Evolutionary conservation across 2,797 vertebrate genomes (phyloP).

Genomic region (Hypotaenidia okinawae): DNA sequence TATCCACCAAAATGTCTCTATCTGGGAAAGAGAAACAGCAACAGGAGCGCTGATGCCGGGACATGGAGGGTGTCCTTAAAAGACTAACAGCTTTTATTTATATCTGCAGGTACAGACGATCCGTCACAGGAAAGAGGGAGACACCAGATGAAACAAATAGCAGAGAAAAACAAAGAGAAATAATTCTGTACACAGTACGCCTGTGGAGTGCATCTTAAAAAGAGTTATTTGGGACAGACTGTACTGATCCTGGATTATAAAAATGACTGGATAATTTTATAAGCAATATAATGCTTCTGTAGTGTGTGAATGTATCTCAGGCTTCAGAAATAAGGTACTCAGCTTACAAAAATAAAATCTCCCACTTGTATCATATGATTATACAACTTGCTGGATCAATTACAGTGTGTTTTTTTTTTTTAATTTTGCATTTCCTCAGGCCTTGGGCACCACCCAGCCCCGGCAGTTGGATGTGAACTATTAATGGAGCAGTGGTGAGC

Average conservation of each 20-base stretch:
- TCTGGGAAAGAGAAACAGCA: not conserved
- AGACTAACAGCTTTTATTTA: not conserved
- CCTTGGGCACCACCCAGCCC: not conserved
- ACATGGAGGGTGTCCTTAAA: not conserved
- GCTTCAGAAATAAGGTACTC: slow-evolving; percentile 43
- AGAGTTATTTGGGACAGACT: slow-evolving; percentile 52
- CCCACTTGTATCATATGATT: slow-evolving; percentile 31
- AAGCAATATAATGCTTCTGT: slow-evolving; percentile 46
- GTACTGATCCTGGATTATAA: slow-evolving; percentile 47
- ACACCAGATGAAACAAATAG: slow-evolving; percentile 1
- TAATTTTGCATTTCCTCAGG: slow-evolving; percentile 25
- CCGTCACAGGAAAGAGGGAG: not conserved
- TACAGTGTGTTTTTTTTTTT: not conserved
- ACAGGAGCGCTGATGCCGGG: not conserved
- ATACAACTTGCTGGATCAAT: slow-evolving; percentile 41
- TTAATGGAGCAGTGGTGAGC: slow-evolving; percentile 29
- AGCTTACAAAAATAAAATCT: slow-evolving; percentile 57
- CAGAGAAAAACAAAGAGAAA: slow-evolving; percentile 27
- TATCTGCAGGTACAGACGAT: not conserved
- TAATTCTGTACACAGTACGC: slow-evolving; percentile 28
- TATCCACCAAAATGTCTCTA: not conserved
- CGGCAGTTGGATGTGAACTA: not conserved
- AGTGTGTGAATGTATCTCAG: slow-evolving; percentile 3
- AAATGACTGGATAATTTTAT: slow-evolving; percentile 54
- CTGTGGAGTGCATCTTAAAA: slow-evolving; percentile 44